Base-by-base conservation (phyloP, 2,888 invertebrate genomes). In the Punctoribates punctum region DNA sequence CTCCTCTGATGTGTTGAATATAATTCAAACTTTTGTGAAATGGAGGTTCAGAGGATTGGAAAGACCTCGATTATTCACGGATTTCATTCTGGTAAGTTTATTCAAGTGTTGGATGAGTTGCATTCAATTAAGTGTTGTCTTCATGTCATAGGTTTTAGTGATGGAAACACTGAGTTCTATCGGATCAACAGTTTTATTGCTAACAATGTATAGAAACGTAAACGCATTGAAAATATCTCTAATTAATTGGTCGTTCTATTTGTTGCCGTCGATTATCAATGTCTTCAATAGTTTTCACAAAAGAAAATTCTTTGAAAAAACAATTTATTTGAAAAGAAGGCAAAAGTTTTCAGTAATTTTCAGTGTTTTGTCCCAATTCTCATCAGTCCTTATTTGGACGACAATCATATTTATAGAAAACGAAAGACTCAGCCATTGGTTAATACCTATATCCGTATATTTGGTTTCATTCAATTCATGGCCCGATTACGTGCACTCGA, bases 191-290 rank as follows among this genome's bases (percentile, higher is more conserved):
- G 5, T 67, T 17, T 11, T 67, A 11, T 8, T 67, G 4, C 6
- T 38, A 38, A 38, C 38, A n/a, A 5, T 38, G 11, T 67, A 67
- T 38, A 17, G 38, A 38, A 34, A 29, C 8, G 38, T 67, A 17
- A 67, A 67, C 29, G 38, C 38, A 3, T 34, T 67, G 9, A 17
- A 67, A 67, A 25, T 67, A 4, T 38, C 25, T 27, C 13, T 73
- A 29, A 46, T 73, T 73, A 27, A 73, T 20, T 73, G 51, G 34
- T 73, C 54, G 17, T 54, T 73, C 25, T 73, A 73, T 73, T 11
- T 54, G 25, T 48, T 73, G 25, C 48, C 73, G 27, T 23, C 73
- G 0, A 5, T 46, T 27, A 54, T 73, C 20, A 54, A 29, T 54
- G 34, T 25, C 13, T 15, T 73, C 17, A 38, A 67, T 62, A 29